These are phyloP conservation scores for Caenorhabditis sp. DNA, from an alignment of 2,888 invertebrate genomes.

Conservation along the genomic window DNA sequence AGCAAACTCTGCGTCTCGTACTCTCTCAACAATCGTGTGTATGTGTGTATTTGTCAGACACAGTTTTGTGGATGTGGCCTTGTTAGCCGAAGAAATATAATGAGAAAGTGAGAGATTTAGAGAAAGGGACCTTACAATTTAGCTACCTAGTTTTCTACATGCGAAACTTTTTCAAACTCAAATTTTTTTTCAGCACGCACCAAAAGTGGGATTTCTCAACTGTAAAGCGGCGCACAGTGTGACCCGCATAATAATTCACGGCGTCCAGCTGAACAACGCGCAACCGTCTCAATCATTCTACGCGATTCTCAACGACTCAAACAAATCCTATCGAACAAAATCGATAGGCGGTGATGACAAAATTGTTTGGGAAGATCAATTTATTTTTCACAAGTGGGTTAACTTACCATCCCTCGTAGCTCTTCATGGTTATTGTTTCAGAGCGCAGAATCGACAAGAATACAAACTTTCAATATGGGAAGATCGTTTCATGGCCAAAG, in stretches of 20 bases:
- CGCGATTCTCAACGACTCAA: conserved; percentile 28
- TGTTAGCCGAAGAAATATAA: no score
- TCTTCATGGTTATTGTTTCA: conserved; percentile 9
- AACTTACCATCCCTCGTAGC: not conserved
- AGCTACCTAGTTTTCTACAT: no score
- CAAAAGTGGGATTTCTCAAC: conserved; percentile 35
- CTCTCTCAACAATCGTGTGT: no score
- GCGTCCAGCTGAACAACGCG: conserved; percentile 17
- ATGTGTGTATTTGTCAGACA: no score
- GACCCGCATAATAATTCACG: conserved; percentile 41
- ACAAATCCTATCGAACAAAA: conserved; percentile 30
- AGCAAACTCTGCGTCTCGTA: no score
- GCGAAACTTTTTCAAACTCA: not conserved
- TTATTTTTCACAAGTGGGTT: conserved; percentile 43
- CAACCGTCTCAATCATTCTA: conserved; percentile 9
- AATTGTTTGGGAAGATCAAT: conserved; percentile 40
- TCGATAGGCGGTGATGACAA: conserved; percentile 19
- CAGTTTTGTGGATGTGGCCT: no score
- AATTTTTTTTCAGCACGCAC: conserved; percentile 36
- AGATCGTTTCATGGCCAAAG: conserved; percentile 36
- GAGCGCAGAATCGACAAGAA: conserved; percentile 34
- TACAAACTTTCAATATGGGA: conserved; percentile 48
- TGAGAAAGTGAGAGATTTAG: no score
- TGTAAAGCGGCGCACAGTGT: conserved; percentile 42
- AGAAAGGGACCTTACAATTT: no score